Evolutionary conservation across 2,888 invertebrate species (phyloP), one percentile per base, ranked within the genome.

Genomic region (Chironomus riparius): DNA sequence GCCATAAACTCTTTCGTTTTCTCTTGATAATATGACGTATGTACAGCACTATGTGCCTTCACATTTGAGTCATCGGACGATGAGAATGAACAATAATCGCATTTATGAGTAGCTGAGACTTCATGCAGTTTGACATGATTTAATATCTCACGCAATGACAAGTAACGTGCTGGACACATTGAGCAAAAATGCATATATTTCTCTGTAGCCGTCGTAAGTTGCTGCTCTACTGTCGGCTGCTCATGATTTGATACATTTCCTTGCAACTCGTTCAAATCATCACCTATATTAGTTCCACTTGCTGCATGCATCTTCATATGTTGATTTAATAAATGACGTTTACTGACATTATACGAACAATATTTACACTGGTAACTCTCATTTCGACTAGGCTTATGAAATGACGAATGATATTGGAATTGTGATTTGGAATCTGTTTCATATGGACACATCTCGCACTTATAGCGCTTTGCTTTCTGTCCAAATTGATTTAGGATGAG

Each of bases 381-480:
- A 50, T 69, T 76, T 22, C 69, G 68, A 74, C 74, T 74, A 50
- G 76, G 76, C 56, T 90, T 86, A 81, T 95, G 95, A 81, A 94
- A 91, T 81, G 94, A 93, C 81, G 92, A 92, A 81, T 95, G 95
- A 81, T 94, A 93, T 81, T 91, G 88, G 83, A 90, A 93, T 82
- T 94, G 94, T 28, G 92, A 92, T 82, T 92, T 93, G 82, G 92
- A 92, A 81, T 93, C 93, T 56, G 92, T 92, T 78, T 91, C 91
- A 81, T 93, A 94, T 0, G 95, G 94, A 82, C 95, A 95, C 76
- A 90, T 88, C 4, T 88, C 87, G 81, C 95, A 95, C 81, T 88
- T 88, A 82, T 93, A 92, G 77, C 92, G 88, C 80, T 92, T 92
- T 3, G 84, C 84, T 79, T 83, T 85, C 56, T 50, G 71, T 12